A percentile compares a stretch with the other conserved stretches of the same genome.
Evolutionary conservation across 53 echinoderm and acorn worm genomes (phyloP).

Genomic region (Hippasteria phrygiana): DNA sequence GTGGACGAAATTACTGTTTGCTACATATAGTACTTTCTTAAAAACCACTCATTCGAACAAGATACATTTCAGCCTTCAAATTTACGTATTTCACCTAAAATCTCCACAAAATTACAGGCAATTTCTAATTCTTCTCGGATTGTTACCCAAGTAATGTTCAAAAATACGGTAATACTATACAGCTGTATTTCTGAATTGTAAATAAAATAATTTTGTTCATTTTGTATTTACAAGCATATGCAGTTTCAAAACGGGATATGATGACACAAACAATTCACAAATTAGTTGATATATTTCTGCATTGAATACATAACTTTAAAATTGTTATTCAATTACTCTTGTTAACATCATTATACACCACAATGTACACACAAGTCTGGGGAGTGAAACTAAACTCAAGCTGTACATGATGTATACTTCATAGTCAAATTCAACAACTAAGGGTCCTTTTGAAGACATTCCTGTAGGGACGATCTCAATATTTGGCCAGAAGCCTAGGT

Average conservation of each 20-base stretch:
- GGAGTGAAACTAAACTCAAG: neutral
- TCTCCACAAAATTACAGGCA: neutral
- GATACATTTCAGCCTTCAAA: neutral
- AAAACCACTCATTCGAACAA: neutral
- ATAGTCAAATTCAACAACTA: no score
- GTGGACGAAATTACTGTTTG: neutral
- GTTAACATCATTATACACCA: no score
- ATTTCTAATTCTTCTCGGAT: neutral
- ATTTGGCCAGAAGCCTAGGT: no score
- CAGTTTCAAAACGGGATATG: neutral
- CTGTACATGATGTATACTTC: no score
- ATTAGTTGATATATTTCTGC: neutral
- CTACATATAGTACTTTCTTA: neutral
- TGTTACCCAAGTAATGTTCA: neutral
- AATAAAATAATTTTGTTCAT: slow-evolving; percentile 16
- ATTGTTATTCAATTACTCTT: neutral
- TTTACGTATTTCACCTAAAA: neutral
- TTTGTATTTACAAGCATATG: slow-evolving; percentile 17
- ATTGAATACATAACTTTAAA: neutral
- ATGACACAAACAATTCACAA: neutral
- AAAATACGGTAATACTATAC: neutral
- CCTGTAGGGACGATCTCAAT: neutral
- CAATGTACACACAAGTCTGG: no score
- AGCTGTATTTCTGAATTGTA: neutral
- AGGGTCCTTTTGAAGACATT: no score